Base-by-base conservation (phyloP, 2,888 invertebrate species). In the Aporophyla lueneburgensis region DNA sequence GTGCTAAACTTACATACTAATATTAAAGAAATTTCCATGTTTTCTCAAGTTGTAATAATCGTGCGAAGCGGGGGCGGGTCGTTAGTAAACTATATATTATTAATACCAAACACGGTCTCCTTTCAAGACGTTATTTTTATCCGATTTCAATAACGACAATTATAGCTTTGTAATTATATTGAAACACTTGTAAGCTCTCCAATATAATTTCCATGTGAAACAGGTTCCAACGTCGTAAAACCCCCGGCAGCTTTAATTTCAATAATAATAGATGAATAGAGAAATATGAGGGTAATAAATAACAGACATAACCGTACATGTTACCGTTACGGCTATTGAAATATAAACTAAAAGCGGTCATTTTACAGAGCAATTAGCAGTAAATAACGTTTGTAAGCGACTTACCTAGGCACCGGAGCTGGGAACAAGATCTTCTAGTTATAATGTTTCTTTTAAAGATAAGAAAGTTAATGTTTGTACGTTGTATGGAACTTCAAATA, bases 351-450 rank as follows among this genome's bases (percentile, higher is more conserved):
- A 74, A 72, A 71, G 62, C 74, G 81, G 80, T 69, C 78, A 78
- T 82, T 81, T 84, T 80, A 78, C 80, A 76, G 73, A 83, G 77
- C 86, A 86, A 89, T 89, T 87, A 86, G 87, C 87, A 89, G 86
- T 89, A 88, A 89, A 89, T 88, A 85, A 85, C 74, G 80, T 79
- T 75, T 58, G 79, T 69, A 68, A 77, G 71, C 75, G 73, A 49
- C 82, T 72, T 62, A 68, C 66, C 73, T 80, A 80, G 63, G 80
- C 76, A 76, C 46, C 74, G 49, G 79, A 75, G 73, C 67, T 49
- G 53, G 65, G 72, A 86, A 79, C 73, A 79, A 79, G 86, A 86
- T 84, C 78, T 74, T 33, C 63, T 63, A 75, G 78, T 86, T 61
- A 81, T 84, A 74, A 81, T 58, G 46, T 71, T 81, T 73, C 75